phyloP scores from a whole-genome alignment of 2,888 invertebrate genomes.

The Tachystola acroxantha region DNA sequence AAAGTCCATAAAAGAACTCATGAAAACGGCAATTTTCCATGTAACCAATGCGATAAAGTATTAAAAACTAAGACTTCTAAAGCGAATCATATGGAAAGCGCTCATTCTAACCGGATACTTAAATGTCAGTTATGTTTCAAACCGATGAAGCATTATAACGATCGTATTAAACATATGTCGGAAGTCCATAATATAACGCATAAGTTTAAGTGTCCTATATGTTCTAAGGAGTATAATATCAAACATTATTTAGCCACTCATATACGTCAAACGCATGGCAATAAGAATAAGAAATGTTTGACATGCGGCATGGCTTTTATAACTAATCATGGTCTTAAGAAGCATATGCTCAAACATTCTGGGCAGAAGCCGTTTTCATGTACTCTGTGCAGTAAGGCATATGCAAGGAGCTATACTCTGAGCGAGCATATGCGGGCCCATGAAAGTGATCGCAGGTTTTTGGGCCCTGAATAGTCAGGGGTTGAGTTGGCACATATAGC shows the following conservation, averaged over 20 bases:
- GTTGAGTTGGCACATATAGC: too few relatives aligned
- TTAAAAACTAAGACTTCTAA: constrained; percentile 52
- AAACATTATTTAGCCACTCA: constrained; percentile 66
- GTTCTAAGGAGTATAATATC: constrained; percentile 51
- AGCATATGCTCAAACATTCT: constrained; percentile 63
- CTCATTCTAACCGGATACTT: constrained; percentile 50
- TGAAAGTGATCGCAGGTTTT: constrained; percentile 12
- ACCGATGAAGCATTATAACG: constrained; percentile 66
- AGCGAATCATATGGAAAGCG: constrained; percentile 57
- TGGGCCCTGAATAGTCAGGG: constrained; percentile 1
- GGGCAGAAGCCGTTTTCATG: constrained; percentile 57
- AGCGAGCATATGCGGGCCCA: constrained; percentile 44
- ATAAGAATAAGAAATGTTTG: constrained; percentile 62
- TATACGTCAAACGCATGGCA: constrained; percentile 60
- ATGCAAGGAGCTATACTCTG: constrained; percentile 40
- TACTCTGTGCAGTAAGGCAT: constrained; percentile 47
- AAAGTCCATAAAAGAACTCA: constrained; percentile 71
- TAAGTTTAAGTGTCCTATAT: constrained; percentile 54
- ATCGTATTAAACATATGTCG: constrained; percentile 64
- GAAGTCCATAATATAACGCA: constrained; percentile 57
- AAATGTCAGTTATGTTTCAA: constrained; percentile 60
- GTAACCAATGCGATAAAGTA: constrained; percentile 49
- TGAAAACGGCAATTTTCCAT: constrained; percentile 57
- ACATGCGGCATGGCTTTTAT: constrained; percentile 71
- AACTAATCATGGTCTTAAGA: constrained; percentile 63